Evolutionary conservation across 2,888 invertebrate genomes (phyloP), one percentile per base, ranked within the genome.

Genomic region (Dinocampus coccinellae): DNA sequence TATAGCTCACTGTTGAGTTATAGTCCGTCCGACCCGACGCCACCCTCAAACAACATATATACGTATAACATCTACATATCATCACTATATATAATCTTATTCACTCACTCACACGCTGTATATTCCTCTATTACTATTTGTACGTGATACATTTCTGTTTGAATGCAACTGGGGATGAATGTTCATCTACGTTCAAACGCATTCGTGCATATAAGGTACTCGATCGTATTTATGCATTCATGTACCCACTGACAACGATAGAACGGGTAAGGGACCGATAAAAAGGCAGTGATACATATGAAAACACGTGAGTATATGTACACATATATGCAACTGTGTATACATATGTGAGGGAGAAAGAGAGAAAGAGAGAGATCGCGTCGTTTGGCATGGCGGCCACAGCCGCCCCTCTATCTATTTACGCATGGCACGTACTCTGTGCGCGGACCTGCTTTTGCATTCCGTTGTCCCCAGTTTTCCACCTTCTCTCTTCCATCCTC

Each of bases 1-100:
- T 84, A 83, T 81, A 82, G 78, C 80, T 75, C 75, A 61, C 76
- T 68, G 77, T 75, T 83, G 84, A 85, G 80, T 84, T 83, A 84
- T 83, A 81, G 80, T 72, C 76, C 63, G 57, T 58, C 61, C 13
- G 33, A 63, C 29, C 29, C 47, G 22, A n/a, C 64, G 53, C 53
- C 53, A 36, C 34, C 64, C 29, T 61, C 71, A 13, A 47, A 53
- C 33, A 22, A 16, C 10, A 36, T 36, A 36, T 36, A 36, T 36
- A 36, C 10, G 10, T 36, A 36, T 36, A 16, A n/a, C 33, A 42
- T 47, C 58, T 24, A 61, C 34, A 60, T 58, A 57, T 61, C 67
- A 72, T 72, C 61, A 67, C 70, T 52, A 73, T 66, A 73, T 66
- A 64, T 61, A 67, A 63, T 62, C 26, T 42, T 22, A 3, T 11